Evolutionary conservation across 2,888 invertebrate species (phyloP).

Genomic region (Phanerotoma sp.): DNA sequence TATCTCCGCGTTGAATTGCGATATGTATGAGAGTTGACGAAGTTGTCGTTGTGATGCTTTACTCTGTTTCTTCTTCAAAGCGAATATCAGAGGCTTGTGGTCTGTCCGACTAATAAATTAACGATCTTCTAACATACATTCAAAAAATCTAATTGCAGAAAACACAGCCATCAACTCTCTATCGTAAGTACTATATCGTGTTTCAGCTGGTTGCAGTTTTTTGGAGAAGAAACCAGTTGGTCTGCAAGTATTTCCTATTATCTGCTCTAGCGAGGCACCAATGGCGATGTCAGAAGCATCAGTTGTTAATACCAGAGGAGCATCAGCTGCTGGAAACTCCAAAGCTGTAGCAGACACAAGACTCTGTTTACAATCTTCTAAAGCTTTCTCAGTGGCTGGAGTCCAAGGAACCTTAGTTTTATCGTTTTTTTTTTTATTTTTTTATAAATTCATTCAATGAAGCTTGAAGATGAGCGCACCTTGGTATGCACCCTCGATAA

Average conservation of each 20-base stretch:
- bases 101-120: conserved; percentile 16
- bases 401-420: no score
- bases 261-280: conserved; percentile 9
- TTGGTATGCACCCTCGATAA: conserved; percentile 1
- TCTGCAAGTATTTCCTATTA: not conserved
- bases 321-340: not conserved
- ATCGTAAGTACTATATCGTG: conserved; percentile 13
- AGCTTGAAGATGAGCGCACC: no score
- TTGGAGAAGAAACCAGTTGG: not conserved
- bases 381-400: no score
- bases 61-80: conserved; percentile 5
- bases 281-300: conserved; percentile 4
- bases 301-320: not conserved
- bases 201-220: no score
- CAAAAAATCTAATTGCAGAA: conserved; percentile 17
- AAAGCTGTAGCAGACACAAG: not conserved
- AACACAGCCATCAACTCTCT: conserved; percentile 11
- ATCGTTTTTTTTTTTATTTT: no score
- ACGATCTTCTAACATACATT: conserved; percentile 15
- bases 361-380: no score
- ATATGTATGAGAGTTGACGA: conserved; percentile 11
- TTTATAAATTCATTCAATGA: no score
- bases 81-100: conserved; percentile 20
- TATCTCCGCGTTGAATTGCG: conserved; percentile 23
- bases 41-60: conserved; percentile 23